Conservation (phyloP, 2,113 vertebrate genomes). For the Sphyrna mokarran region DNA sequence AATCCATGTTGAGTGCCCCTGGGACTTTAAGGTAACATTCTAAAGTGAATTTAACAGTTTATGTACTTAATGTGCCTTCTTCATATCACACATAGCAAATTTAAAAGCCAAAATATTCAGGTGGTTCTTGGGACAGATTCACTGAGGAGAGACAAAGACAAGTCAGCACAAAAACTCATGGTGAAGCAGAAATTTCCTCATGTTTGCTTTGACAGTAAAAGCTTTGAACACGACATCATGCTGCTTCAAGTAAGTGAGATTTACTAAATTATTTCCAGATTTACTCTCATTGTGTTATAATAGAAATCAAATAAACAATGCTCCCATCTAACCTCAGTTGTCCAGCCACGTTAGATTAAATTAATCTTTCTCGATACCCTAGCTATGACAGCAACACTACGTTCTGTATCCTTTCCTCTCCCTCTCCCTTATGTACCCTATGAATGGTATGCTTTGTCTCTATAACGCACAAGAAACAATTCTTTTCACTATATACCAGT, state of each 20-base stretch:
- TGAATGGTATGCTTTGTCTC: no score
- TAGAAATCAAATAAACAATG: neutral
- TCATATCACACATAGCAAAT: neutral
- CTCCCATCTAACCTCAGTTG: neutral
- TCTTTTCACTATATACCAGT: no score
- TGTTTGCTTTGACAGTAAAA: neutral
- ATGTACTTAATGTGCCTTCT: neutral
- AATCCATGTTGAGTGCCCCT: neutral
- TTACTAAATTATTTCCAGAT: neutral
- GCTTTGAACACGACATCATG: slow-evolving; percentile 14
- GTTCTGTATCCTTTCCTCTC: no score
- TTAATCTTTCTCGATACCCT: no score
- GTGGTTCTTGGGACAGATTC: slow-evolving; percentile 17
- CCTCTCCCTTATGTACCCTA: no score
- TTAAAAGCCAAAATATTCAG: neutral
- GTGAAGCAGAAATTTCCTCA: slow-evolving; percentile 20
- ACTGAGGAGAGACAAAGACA: neutral
- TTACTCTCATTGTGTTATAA: neutral
- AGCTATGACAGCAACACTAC: no score
- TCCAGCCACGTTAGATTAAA: neutral
- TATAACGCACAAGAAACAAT: no score
- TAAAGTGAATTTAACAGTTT: neutral
- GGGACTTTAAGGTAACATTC: neutral
- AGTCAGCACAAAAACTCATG: neutral
- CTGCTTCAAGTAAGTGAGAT: slow-evolving; percentile 14